Percentiles rank a stretch among this genome's conserved stretches.
Conservation (phyloP, 2,888 invertebrate genomes). For the Sinopyrophorus schimmeli region DNA sequence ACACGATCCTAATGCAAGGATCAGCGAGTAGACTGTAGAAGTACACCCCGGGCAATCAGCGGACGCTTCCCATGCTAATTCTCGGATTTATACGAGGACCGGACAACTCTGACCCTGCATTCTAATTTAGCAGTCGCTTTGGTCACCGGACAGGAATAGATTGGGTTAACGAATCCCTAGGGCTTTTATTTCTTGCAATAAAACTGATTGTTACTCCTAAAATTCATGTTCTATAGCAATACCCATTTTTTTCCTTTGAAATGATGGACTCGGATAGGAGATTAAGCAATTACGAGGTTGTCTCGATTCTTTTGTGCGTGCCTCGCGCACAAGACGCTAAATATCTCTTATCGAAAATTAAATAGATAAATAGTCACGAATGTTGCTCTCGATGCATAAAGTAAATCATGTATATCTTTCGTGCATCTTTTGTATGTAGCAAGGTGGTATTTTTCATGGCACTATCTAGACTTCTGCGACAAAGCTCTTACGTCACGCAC, state of each 20-base stretch:
- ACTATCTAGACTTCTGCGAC: slow-evolving; percentile 36
- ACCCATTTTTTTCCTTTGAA: slow-evolving; percentile 7
- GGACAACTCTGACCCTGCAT: slow-evolving; percentile 48
- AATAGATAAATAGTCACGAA: slow-evolving; percentile 40
- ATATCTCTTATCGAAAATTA: slow-evolving; percentile 24
- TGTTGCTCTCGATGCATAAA: slow-evolving; percentile 31
- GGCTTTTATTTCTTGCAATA: slow-evolving; percentile 31
- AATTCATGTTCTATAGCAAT: slow-evolving; percentile 17
- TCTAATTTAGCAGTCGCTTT: slow-evolving; percentile 47
- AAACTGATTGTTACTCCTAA: slow-evolving; percentile 29
- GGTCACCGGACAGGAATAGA: slow-evolving; percentile 44
- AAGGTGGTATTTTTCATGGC: slow-evolving; percentile 38
- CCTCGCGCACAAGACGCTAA: slow-evolving; percentile 9
- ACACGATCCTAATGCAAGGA: slow-evolving; percentile 23
- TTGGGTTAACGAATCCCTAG: slow-evolving; percentile 37
- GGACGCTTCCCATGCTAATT: slow-evolving; percentile 53
- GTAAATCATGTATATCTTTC: slow-evolving; percentile 41
- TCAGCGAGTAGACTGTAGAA: slow-evolving; percentile 32
- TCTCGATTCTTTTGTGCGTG: slow-evolving; percentile 10
- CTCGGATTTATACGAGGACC: slow-evolving; percentile 48
- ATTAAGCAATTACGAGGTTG: slow-evolving; percentile 23
- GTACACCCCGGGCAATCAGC: slow-evolving; percentile 48
- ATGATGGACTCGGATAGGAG: slow-evolving; percentile 8
- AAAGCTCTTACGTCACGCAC: slow-evolving; percentile 36
- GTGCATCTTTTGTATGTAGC: slow-evolving; percentile 41